Evolutionary conservation across 1,140 invertebrate genomes (phyloP), one percentile per base, ranked within the genome.

Genomic region (Panonychus citri): DNA sequence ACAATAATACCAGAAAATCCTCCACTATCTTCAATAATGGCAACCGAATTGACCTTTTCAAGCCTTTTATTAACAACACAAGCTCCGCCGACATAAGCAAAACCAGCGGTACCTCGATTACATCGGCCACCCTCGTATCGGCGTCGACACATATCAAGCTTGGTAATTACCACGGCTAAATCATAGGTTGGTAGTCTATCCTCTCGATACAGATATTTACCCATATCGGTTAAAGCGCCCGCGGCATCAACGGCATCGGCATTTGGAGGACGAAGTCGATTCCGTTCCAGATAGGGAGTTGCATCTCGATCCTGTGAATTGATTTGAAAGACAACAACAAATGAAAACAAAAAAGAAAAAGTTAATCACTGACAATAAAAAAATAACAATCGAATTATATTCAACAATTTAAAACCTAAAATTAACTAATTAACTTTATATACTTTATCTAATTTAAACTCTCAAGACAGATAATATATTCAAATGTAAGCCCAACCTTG

Each of bases 91-190:
- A 93, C 88, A 69, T 93, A 93, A 24, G 88, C 88, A 68, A 93
- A 93, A 69, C 88, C 87, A 85, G 87, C 87, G 65, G 87, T 93
- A 75, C 87, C 87, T 77, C 86, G 80, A 81, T 91, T 91, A 82
- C 87, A 91, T 74, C 82, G 80, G 74, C 88, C 86, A 77, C 82
- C 82, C 70, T 83, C 79, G 76, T 83, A 86, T 76, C 85, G 81
- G 75, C 85, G 78, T 76, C 87, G 81, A 82, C 88, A 93, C 87
- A 93, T 91, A 81, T 93, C 88, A 79, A 91, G 84, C 84, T 93
- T 93, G 64, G 88, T 93, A 60, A 93, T 87, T 48, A 87, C 87
- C 57, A 93, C 86, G 27, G 88, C 88, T 58, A 93, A 87, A 66
- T 93, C 88, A 71, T 91, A 93, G 49, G 90, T 87, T 53, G 88